Base-by-base conservation (phyloP, 2,797 vertebrate genomes). In the Aeoliscus strigatus region DNA sequence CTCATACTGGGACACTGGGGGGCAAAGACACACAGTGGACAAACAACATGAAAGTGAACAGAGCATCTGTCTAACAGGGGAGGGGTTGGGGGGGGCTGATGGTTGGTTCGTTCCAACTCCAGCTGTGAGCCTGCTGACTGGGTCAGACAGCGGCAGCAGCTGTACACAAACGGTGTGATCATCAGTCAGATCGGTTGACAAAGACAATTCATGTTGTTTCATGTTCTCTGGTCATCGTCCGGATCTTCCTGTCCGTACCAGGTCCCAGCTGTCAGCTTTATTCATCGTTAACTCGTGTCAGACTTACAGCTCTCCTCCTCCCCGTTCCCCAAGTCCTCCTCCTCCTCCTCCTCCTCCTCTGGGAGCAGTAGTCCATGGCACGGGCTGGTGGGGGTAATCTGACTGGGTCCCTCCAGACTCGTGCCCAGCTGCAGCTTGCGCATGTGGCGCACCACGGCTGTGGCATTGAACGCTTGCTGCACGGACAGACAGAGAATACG, bases 401-500 rank as follows among this genome's bases (percentile, higher is more conserved):
- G 93, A 45, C 88, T 88, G 1, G 90, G 83, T 14, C 91, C 84
- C 23, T 97, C 95, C 51, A 95, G 90, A 72, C 89, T 96, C 43
- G 90, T 93, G 57, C 94, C 92, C 67, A 98, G 86, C 77, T 98
- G 95, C 66, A 98, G 78, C 75, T 83, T 91, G 74, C 94, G 80
- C 94, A 98, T 98, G 84, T 98, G 95, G 47, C 94, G 82, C 44
- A 97, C 92, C 77, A 97, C 94, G 0, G 90, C 95, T 4, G 94
- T 97, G 73, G 94, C 94, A 1, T 97, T 98, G 80, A 98, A 98
- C 8, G 95, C 95, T 96, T 96, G 95, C 95, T 98, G 66, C 29
- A 47, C 12, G 27, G 29, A 43, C 5, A 31, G 32, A 52, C 40
- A 13, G 34, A 14, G 10, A 13, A 38, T 8, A 14, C 14, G 7